Evolutionary conservation across 2,888 invertebrate species (phyloP).

Genomic region (Drosophila paramelanica): DNA sequence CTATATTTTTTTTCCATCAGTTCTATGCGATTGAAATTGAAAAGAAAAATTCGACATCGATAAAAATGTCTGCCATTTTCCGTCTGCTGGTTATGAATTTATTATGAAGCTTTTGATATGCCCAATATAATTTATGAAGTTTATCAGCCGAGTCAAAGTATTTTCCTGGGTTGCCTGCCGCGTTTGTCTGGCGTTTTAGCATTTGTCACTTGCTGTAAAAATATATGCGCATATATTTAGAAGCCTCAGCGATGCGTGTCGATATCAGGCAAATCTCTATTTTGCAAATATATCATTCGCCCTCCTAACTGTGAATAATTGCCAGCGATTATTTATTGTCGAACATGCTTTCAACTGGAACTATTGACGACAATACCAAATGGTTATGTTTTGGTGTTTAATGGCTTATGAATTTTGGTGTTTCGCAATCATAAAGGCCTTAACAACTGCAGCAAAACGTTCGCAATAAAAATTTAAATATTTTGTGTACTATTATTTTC

Average conservation of each 20-base stretch:
- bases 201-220: constrained; percentile 58
- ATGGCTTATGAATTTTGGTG: constrained; percentile 38
- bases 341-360: constrained; percentile 12
- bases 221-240: constrained; percentile 52
- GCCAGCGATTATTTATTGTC: constrained; percentile 55
- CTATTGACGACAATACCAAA: constrained; percentile 11
- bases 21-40: not conserved
- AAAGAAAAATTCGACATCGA: constrained; percentile 6
- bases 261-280: constrained; percentile 35
- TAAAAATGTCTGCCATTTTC: constrained; percentile 29
- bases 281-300: constrained; percentile 32
- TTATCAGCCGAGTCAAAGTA: constrained; percentile 40
- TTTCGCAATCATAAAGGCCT: constrained; percentile 27
- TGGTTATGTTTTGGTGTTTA: constrained; percentile 11
- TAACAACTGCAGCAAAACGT: constrained; percentile 38
- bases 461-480: constrained; percentile 45
- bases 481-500: constrained; percentile 7
- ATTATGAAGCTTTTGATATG: constrained; percentile 63
- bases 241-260: constrained; percentile 19
- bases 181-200: constrained; percentile 44
- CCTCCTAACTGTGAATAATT: constrained; percentile 61
- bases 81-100: constrained; percentile 61
- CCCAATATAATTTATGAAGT: constrained; percentile 69
- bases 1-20: not conserved
- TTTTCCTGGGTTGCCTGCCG: constrained; percentile 17